Evolutionary conservation across 2,888 invertebrate species (phyloP), one percentile per base, ranked within the genome.

Genomic region (Chrysotoxum bicinctum): DNA sequence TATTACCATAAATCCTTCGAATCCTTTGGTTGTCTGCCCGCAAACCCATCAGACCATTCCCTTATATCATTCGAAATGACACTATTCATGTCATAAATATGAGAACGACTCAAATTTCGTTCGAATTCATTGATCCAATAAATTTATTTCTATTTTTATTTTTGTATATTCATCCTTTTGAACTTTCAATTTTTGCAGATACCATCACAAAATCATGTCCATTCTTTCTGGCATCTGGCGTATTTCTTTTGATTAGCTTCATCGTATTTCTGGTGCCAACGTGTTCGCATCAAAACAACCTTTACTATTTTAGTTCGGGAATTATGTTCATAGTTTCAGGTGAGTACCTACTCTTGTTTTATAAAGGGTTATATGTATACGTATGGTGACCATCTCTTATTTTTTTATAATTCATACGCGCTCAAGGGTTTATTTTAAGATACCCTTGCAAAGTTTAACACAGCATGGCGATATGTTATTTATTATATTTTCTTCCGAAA

Each of bases 301-400:
- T 97, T 56, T 97, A 95, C 92, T 96, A 97, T 64, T 97, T 98
- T 91, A 94, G 96, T 87, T 95, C 97, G 32, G 97, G 98, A 40
- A 96, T 97, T 87, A 94, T 96, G 87, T 97, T 97, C 92, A 97
- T 98, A 90, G 94, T 98, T 89, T 97, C 97, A 92, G 97, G 97
- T 97, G 92, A 93, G 93, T 89, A 6, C n/a, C n/a, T n/a, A n/a
- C 16, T 14, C 7, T 6, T n/a, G 10, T 21, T 7, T 40, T 32
- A 12, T 21, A 5, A 26, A 21, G 19, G 26, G 19, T 21, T 23
- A 45, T 19, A 16, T 16, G 0, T 43, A 30, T 40, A 21, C 30
- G 26, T 37, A 12, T 12, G 56, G 56, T 58, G 35, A 58, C 56
- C 35, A 58, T 35, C 6, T 58, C 3, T 5, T 12, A 0, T 12